Conservation (phyloP, 2,888 invertebrate species). For the Oxytorus armatus region DNA sequence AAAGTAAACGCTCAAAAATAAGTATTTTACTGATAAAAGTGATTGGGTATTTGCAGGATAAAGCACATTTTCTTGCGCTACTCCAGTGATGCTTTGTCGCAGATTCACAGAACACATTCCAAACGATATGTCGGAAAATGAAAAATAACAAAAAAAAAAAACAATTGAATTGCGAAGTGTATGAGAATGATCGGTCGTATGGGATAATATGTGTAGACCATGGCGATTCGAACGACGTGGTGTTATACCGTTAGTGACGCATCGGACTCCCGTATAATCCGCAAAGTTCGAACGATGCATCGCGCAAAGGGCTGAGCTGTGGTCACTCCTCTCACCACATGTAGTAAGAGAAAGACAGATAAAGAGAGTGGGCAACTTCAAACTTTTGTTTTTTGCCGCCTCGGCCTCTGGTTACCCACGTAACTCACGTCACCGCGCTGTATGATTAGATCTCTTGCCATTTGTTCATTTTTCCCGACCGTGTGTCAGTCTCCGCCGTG, state of each 20-base stretch:
- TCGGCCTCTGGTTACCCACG: conserved; percentile 75
- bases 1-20: background rate
- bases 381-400: conserved; percentile 76
- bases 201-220: conserved; percentile 72
- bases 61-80: no score
- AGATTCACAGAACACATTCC: conserved; percentile 28
- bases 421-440: conserved; percentile 78
- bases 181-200: conserved; percentile 77
- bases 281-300: conserved; percentile 9
- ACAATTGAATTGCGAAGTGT: conserved; percentile 73
- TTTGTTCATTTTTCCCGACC: conserved; percentile 67
- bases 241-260: conserved; percentile 74
- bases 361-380: conserved; percentile 27
- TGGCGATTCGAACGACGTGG: conserved; percentile 65
- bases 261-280: conserved; percentile 68
- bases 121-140: conserved; percentile 35
- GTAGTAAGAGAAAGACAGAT: background rate
- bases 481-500: conserved; percentile 41
- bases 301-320: conserved; percentile 42
- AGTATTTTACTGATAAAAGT: no score
- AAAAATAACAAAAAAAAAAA: conserved; percentile 63
- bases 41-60: no score
- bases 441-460: conserved; percentile 76
- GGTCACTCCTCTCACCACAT: conserved; percentile 21
- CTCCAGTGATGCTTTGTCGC: background rate